Evolutionary conservation across 2,888 invertebrate genomes (phyloP).

Genomic region (Heliconius cydno): DNA sequence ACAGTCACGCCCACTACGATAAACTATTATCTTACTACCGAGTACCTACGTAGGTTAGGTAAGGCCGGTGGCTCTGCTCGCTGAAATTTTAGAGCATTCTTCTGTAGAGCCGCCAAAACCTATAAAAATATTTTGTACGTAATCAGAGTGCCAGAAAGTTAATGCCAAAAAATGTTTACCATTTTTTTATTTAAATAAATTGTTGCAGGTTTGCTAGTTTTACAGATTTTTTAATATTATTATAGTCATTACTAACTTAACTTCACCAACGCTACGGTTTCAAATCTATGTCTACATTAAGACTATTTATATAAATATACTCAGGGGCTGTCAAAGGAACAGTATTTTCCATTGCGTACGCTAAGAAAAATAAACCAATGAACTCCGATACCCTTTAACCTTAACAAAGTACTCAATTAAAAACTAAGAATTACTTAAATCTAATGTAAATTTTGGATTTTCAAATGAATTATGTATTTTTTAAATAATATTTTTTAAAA

Average conservation of each 20-base stretch:
- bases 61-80: conserved; percentile 19
- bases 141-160: not conserved
- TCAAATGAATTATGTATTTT: not conserved
- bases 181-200: not conserved
- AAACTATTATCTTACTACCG: conserved; percentile 15
- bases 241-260: not conserved
- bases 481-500: not conserved
- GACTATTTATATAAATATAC: no score
- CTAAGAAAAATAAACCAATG: not conserved
- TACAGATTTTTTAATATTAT: not conserved
- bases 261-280: no score
- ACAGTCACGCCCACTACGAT: conserved; percentile 29
- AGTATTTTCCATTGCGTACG: conserved; percentile 6
- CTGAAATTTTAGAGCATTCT: not conserved
- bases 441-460: not conserved
- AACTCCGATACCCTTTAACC: conserved; percentile 18
- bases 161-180: not conserved
- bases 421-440: not conserved
- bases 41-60: conserved; percentile 10
- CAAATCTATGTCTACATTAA: not conserved
- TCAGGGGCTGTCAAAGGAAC: not conserved
- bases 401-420: not conserved
- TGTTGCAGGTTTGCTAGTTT: not conserved
- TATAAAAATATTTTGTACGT: not conserved
- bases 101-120: conserved; percentile 1